Conservation (phyloP, 1,140 invertebrate species). For the Eumeta japonica region DNA sequence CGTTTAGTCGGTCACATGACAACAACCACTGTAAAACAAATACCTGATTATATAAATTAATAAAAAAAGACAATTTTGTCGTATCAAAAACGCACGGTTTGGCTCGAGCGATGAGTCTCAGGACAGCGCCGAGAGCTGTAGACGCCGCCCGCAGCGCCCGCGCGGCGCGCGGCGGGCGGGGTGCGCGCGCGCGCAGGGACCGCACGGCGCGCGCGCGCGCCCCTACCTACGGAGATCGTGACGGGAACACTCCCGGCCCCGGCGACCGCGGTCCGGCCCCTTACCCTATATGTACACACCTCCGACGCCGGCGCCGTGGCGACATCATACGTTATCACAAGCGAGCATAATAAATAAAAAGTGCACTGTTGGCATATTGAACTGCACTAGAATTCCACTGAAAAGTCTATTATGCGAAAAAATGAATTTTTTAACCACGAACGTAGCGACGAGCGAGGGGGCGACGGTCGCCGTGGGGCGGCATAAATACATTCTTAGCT, state of each 20-base stretch:
- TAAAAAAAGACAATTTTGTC: not conserved
- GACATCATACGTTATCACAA: too few species aligned
- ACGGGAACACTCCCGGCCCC: conserved; percentile 18
- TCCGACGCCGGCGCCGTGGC: conserved; percentile 1
- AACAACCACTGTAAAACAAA: conserved; percentile 36
- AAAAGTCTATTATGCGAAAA: too few species aligned
- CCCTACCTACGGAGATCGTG: conserved; percentile 28
- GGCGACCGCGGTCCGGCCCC: conserved; percentile 38
- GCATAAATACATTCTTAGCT: conserved; percentile 50
- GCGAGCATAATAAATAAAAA: too few species aligned
- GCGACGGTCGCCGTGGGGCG: too few species aligned
- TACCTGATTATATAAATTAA: not conserved
- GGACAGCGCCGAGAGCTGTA: too few species aligned
- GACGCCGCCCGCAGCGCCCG: too few species aligned
- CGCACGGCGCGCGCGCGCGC: not conserved
- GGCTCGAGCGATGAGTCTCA: too few species aligned
- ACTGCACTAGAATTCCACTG: too few species aligned
- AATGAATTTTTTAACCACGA: too few species aligned
- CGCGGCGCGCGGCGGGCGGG: not conserved
- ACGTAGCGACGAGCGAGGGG: too few species aligned
- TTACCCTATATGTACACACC: conserved; percentile 7
- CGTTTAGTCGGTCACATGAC: conserved; percentile 54
- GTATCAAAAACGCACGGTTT: not conserved
- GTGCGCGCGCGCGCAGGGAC: not conserved
- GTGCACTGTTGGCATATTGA: too few species aligned